Conservation (phyloP, 2,797 vertebrate genomes). For the Ceryle rudis region DNA sequence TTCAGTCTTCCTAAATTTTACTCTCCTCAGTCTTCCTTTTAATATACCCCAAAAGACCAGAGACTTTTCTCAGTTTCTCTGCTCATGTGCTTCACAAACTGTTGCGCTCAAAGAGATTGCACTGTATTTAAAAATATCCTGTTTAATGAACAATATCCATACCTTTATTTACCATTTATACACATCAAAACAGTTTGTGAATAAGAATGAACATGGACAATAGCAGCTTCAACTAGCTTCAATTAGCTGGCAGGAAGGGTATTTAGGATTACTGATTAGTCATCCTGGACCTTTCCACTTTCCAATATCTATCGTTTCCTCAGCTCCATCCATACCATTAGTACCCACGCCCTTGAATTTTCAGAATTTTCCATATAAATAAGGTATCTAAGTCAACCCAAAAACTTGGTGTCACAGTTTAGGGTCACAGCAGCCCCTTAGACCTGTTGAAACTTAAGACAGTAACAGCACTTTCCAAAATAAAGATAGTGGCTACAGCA, state of each 20-base stretch:
- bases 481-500: neutral
- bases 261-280: neutral
- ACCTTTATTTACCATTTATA: constrained; percentile 32
- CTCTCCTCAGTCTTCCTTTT: neutral
- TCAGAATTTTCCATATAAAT: neutral
- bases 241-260: neutral
- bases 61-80: neutral
- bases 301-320: neutral
- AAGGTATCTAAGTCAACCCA: neutral
- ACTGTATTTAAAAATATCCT: neutral
- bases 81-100: neutral
- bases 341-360: neutral
- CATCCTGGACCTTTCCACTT: neutral
- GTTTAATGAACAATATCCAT: neutral
- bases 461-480: neutral
- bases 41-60: neutral
- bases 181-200: neutral
- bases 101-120: neutral
- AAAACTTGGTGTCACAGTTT: neutral
- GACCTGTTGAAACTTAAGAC: neutral
- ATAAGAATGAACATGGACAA: neutral
- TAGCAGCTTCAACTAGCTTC: neutral
- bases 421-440: neutral
- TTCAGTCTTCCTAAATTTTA: neutral
- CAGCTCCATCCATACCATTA: neutral